These are phyloP conservation scores for Grammomys dolichurus DNA, from an alignment of 2,113 vertebrate species.

Conservation along the genomic window DNA sequence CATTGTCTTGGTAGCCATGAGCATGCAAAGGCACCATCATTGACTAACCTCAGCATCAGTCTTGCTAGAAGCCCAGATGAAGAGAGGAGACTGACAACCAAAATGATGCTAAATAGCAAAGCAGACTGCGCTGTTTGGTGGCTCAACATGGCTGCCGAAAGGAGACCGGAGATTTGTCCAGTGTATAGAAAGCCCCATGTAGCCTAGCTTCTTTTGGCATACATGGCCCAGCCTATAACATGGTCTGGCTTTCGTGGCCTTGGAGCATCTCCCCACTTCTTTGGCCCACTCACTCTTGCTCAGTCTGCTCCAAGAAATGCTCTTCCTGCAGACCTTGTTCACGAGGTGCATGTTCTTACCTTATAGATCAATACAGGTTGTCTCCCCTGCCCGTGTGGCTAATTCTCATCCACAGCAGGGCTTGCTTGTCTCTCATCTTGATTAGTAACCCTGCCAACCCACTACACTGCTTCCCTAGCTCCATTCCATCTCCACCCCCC, in stretches of 20 bases:
- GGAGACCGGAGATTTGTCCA: neutral
- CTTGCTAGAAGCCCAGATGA: neutral
- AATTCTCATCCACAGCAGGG: neutral
- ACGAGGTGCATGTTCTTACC: neutral
- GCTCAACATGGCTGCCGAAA: neutral
- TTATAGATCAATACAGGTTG: no score
- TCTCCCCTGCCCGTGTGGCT: neutral
- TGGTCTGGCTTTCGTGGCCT: neutral
- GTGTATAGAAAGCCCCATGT: neutral
- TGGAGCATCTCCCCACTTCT: neutral
- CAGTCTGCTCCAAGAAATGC: neutral
- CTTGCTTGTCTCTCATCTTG: neutral
- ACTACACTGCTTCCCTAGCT: neutral
- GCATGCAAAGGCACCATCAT: neutral
- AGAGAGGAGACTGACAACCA: constrained; percentile 3
- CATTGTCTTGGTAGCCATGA: neutral
- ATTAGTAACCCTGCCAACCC: neutral
- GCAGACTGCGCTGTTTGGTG: neutral
- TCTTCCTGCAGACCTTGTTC: neutral
- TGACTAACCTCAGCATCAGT: neutral
- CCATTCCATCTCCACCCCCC: neutral
- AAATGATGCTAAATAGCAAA: neutral
- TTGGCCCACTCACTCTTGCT: neutral
- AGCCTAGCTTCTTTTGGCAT: neutral
- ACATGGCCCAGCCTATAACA: neutral